phyloP scores from a whole-genome alignment of 2,113 vertebrate species.

The Dascyllus trimaculatus region DNA sequence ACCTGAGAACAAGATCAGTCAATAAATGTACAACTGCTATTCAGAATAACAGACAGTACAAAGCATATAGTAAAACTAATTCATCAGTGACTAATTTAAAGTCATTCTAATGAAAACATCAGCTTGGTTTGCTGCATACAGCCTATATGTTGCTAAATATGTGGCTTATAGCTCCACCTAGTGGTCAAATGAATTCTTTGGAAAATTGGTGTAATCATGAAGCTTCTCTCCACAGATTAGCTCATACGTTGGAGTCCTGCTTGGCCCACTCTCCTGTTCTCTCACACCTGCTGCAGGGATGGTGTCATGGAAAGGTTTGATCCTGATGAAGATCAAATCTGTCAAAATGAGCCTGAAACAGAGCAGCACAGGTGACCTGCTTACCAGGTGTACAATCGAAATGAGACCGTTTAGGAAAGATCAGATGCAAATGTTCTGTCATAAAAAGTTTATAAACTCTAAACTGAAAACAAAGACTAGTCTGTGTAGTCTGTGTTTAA shows the following conservation, averaged over 20 bases:
- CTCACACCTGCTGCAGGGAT: conserved; percentile 25
- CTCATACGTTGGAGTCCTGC: conserved; percentile 26
- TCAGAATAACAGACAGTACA: neutral
- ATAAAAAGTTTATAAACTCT: no score
- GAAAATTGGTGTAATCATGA: conserved; percentile 23
- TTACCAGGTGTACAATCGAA: no score
- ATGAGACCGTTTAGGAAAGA: no score
- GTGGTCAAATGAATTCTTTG: conserved; percentile 12
- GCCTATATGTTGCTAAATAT: neutral
- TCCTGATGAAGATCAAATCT: neutral
- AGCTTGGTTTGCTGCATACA: neutral
- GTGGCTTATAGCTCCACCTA: conserved; percentile 50
- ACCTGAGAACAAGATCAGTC: no score
- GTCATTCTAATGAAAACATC: neutral
- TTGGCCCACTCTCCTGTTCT: conserved; percentile 2
- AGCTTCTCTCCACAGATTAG: conserved; percentile 6
- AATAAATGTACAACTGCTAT: neutral
- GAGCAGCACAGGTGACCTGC: neutral
- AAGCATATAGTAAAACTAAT: neutral
- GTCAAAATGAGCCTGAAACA: neutral
- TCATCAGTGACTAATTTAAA: neutral
- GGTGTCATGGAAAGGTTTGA: conserved; percentile 51
- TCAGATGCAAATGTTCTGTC: no score
- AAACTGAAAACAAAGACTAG: no score
- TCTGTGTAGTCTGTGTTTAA: no score